A percentile compares a stretch with the other conserved stretches of the same genome.
These are phyloP conservation scores for Oenanthe oenanthe DNA, from an alignment of 2,113 vertebrate genomes.

Conservation along the genomic window DNA sequence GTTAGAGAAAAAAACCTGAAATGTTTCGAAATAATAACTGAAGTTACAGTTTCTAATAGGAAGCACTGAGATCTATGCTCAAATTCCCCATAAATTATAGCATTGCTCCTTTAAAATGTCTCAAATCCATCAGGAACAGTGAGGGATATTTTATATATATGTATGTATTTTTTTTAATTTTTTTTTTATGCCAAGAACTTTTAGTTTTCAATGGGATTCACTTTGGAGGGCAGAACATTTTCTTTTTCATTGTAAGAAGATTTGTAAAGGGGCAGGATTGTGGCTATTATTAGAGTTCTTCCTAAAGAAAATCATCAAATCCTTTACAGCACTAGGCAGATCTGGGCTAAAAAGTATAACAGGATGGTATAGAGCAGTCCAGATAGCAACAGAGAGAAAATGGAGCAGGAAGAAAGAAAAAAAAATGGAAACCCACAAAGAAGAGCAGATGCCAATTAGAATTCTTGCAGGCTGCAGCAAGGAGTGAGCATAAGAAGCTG, in stretches of 20 bases:
- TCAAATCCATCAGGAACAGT: neutral
- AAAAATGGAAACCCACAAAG: constrained; percentile 43
- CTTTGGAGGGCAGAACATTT: constrained; percentile 27
- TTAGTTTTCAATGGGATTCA: constrained; percentile 38
- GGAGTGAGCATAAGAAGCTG: neutral
- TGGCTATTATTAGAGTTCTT: constrained; percentile 53
- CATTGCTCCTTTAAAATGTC: constrained; percentile 6
- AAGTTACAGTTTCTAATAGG: neutral
- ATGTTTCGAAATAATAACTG: neutral
- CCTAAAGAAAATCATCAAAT: constrained; percentile 53
- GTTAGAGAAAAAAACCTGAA: neutral
- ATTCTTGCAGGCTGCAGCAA: constrained; percentile 34
- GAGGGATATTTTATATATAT: neutral
- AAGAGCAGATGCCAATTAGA: constrained; percentile 58
- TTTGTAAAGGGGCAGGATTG: constrained; percentile 46
- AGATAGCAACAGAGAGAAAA: constrained; percentile 31
- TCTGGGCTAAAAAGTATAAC: constrained; percentile 43
- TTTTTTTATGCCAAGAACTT: neutral
- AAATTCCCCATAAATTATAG: neutral
- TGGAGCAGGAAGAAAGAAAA: constrained; percentile 37
- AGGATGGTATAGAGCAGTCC: constrained; percentile 16
- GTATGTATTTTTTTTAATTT: neutral
- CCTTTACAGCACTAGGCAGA: constrained; percentile 43
- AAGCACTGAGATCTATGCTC: neutral
- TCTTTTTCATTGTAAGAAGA: constrained; percentile 25